Evolutionary conservation across 2,797 vertebrate genomes (phyloP), one percentile per base, ranked within the genome.

Genomic region (Argyrosomus regius): DNA sequence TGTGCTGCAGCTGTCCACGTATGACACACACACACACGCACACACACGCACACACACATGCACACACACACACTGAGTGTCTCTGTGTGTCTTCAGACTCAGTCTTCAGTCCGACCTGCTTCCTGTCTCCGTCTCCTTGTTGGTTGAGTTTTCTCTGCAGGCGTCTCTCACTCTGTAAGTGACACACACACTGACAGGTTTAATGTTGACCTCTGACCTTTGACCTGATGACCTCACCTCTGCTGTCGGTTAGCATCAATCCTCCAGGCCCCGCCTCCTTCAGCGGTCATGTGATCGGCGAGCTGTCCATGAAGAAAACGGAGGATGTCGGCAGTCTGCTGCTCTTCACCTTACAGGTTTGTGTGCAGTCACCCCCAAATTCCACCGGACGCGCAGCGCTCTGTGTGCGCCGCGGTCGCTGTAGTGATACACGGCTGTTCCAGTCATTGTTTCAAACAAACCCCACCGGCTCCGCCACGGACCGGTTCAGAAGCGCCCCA

Each of bases 1-100:
- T 18, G 78, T 92, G 70, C 87, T 99, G 70, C 94, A 96, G 54
- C 93, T 98, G 20, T 96, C 95, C 81, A 99, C 98, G 98, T 99
- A 95, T 89, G 96, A 82, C 70, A n/a, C 72, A 75, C 54, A 57
- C 13, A 43, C 68, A 72, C 69, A 74, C 17, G 26, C 49, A 46
- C n/a, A 70, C 41, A 57, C 24, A 61, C 65, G 76, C 45, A 70
- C 26, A 70, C 35, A 58, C 28, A 71, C 53, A 48, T 6, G 74
- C 62, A 35, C 65, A 80, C 62, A 35, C 65, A 77, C n/a, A 65
- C 46, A 35, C 35, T 35, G 35, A 35, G 48, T 22, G 17, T 73
- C 3, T 80, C 41, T 84, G 17, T 83, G 24, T 88, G 64, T 89
- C 53, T 39, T 79, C 92, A 98, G 97, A 83, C 94, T 95, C 72